phyloP scores from a whole-genome alignment of 2,113 vertebrate genomes.

The Alligator sinensis region DNA sequence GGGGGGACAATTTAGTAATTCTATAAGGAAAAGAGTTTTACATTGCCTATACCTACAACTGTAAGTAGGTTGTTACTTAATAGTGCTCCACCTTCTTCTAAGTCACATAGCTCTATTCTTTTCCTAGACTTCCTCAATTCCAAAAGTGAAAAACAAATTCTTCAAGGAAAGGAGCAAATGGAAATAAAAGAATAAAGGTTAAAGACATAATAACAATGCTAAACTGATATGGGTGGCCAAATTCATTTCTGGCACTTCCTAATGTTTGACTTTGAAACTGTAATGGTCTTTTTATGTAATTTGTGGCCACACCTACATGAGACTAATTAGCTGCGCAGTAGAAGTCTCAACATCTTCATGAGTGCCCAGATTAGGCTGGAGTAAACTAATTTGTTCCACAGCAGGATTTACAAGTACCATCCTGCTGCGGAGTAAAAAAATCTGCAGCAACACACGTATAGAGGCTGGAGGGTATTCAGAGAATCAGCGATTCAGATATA shows the following conservation, averaged over 20 bases:
- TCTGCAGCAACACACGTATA: no score
- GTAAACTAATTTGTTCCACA: no score
- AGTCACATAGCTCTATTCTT: neutral
- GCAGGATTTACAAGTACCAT: no score
- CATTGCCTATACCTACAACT: rapidly evolving
- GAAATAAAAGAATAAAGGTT: neutral
- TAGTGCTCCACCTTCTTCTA: rapidly evolving
- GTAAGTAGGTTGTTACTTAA: neutral
- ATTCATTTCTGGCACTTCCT: neutral
- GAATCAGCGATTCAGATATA: no score
- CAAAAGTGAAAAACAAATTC: neutral
- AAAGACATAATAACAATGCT: neutral
- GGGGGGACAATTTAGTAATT: neutral
- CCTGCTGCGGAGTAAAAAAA: no score
- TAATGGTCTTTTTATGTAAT: neutral
- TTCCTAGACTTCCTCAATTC: neutral
- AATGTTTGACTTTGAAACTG: rapidly evolving
- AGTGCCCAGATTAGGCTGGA: no score
- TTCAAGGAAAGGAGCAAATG: neutral
- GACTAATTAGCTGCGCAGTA: no score
- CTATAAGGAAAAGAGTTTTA: rapidly evolving
- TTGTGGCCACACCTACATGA: neutral
- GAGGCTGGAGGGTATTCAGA: no score
- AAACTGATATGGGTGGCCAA: neutral
- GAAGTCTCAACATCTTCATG: no score